Conservation (phyloP, 2,888 invertebrate genomes). For the Gisinianus flammeolus region DNA sequence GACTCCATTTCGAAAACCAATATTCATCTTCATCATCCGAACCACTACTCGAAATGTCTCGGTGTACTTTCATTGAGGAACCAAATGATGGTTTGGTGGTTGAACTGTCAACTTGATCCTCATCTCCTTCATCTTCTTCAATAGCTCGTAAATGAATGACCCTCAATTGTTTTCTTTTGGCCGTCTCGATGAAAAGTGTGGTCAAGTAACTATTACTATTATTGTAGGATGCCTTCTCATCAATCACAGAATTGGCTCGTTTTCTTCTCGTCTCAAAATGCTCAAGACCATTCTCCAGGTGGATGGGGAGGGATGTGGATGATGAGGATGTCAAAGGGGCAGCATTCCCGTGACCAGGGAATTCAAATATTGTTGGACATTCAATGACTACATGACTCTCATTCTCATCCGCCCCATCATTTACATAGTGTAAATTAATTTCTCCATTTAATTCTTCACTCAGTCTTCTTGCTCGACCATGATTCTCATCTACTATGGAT, state of each 20-base stretch:
- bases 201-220: constrained; percentile 36
- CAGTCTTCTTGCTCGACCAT: background rate
- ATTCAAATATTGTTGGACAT: constrained; percentile 7
- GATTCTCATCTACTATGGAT: background rate
- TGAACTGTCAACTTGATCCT: background rate
- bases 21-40: constrained; percentile 62
- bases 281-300: background rate
- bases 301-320: background rate
- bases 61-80: background rate
- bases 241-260: constrained; percentile 14
- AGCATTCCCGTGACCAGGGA: background rate
- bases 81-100: background rate
- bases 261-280: constrained; percentile 9
- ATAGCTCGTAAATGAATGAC: constrained; percentile 49
- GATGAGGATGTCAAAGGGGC: background rate
- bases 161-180: constrained; percentile 50
- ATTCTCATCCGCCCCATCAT: constrained; percentile 28
- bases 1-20: constrained; percentile 65
- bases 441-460: constrained; percentile 27
- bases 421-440: constrained; percentile 35
- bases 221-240: constrained; percentile 22
- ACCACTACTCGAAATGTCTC: constrained; percentile 10
- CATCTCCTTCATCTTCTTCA: constrained; percentile 10
- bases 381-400: constrained; percentile 32
- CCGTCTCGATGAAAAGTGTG: constrained; percentile 53